Evolutionary conservation across 2,797 vertebrate genomes (phyloP).

Genomic region (Trachurus trachurus): DNA sequence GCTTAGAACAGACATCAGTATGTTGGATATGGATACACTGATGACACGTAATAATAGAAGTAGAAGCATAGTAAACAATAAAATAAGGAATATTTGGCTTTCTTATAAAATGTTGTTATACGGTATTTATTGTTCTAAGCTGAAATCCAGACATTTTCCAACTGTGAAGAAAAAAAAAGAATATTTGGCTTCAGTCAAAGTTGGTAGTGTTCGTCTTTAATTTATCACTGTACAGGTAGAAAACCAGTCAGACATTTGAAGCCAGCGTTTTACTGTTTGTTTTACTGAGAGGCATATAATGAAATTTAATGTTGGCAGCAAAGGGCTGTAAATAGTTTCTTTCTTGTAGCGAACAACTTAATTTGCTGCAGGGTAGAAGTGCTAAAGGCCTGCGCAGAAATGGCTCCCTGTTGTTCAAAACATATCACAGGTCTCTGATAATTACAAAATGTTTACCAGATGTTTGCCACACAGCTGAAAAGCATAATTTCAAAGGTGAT

Average conservation of each 20-base stretch:
- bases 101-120: constrained; percentile 33
- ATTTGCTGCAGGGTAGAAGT: background rate
- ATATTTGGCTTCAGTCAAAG: background rate
- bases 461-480: background rate
- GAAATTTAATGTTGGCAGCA: background rate
- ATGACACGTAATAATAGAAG: constrained; percentile 47
- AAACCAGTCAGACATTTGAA: constrained; percentile 17
- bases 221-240: background rate
- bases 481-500: background rate
- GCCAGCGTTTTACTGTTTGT: background rate
- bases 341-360: background rate
- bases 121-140: constrained; percentile 26
- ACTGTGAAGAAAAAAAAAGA: constrained; percentile 29
- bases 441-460: background rate
- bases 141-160: constrained; percentile 51
- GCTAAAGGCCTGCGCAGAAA: background rate
- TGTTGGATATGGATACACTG: constrained; percentile 33
- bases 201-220: constrained; percentile 6
- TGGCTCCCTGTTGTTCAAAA: background rate
- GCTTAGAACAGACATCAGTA: constrained; percentile 26
- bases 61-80: constrained; percentile 37
- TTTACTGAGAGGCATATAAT: background rate
- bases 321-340: background rate
- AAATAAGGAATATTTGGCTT: constrained; percentile 43
- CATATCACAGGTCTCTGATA: background rate